Evolutionary conservation across 2,113 vertebrate species (phyloP), one percentile per base, ranked within the genome.

Genomic region (Eidolon helvum): DNA sequence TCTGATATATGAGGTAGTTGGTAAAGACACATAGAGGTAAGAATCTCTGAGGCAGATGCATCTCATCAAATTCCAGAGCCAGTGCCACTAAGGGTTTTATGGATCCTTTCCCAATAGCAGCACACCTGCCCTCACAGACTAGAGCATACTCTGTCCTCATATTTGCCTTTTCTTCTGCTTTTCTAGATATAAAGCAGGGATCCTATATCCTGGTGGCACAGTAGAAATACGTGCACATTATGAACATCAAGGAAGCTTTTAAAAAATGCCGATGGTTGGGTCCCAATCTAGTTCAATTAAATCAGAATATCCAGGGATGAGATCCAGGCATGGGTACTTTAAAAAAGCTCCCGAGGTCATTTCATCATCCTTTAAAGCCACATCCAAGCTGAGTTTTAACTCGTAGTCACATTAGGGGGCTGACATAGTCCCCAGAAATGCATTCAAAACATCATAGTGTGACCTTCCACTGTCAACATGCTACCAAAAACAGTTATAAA

Each of bases 401-500:
- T 55, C 78, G 53, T 5, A 91, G 65, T 87, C 30, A 97, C 43
- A 59, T 91, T 90, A 93, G 61, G 78, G 59, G 33, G 57, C 38
- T 90, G 90, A 89, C 4, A 71, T 10, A 59, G 45, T 63, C 77
- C 40, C 87, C 15, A 85, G 92, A 92, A 95, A 95, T 61, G 30
- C 35, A 59, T 92, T 95, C 11, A 77, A 59, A 95, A 87, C 21
- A 61, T 24, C 0, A 1, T 48, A 78, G 16, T 16, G 69, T 11
- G 35, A 85, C 35, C 83, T 96, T 95, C 59, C 55, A 9, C 30
- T 78, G 84, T 93, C 92, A 74, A 94, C 16, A 35, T 48, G 75
- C 84, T 65, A 66, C 87, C 72, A 21, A 77, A 77, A 96, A 87
- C 95, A n/a, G 77, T 88, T 88, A 74, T 95, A 94, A 94, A 97